Base-by-base conservation (phyloP, 37 sponge, comb jelly and placozoan genomes). In the Oscarella lobularis region DNA sequence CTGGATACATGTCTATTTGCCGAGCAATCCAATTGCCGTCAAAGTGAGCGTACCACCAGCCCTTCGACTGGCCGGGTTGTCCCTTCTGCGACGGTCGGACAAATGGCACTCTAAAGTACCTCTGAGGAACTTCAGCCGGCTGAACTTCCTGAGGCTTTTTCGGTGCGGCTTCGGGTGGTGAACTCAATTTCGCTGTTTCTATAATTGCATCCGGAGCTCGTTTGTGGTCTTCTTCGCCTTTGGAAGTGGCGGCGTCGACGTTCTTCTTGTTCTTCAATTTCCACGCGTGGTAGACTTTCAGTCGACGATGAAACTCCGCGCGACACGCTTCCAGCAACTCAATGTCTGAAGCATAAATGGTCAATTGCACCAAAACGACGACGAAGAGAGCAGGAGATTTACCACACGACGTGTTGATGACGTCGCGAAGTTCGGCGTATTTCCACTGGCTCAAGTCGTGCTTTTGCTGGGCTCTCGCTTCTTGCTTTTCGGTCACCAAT, bases 31-130 rank as follows among this genome's bases (percentile, higher is more conserved):
- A 97, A 74, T 93, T 83, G 31, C 99, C 99, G 37, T 93, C 84
- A 76, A 97, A 97, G 80, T 97, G 99, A 1, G 99, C 99, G 68
- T 84, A 93, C 99, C 99, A 97, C 99, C 99, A 97, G 35, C 99
- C 97, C 35, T 86, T 86, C 67, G 75, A 67, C 35, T 88, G 74
- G 68, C 72, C 5, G 37, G 39, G 34, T 1, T 67, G 73, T 33
- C 67, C 67, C 68, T 36, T 78, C 72, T 85, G 55, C 0, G 87
- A 80, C 1, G 97, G 87, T 29, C 84, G 74, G 27, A 89, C 75
- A 75, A 97, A 97, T 33, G 99, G 94, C 32, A 97, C 94, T 30
- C 87, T 76, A 80, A 97, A 97, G 82, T 81, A 93, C 35, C 99
- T 67, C 73, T 93, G 91, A 3, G 72, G 78, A 38, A 66, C 76